These are phyloP conservation scores for Sebastes wilsoni DNA, from an alignment of 2,797 vertebrate species.

Conservation along the genomic window DNA sequence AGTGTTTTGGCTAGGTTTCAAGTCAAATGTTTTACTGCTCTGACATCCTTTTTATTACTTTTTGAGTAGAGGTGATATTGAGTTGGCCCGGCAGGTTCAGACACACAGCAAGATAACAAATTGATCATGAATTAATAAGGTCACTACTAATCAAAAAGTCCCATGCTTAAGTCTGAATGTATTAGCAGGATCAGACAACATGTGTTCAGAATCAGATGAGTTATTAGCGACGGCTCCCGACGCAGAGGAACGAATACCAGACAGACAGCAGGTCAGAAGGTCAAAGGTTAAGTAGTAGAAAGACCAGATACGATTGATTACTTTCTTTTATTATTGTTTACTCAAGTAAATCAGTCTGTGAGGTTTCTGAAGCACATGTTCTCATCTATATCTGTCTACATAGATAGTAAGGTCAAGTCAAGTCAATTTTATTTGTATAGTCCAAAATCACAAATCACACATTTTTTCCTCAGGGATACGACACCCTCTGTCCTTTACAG, in stretches of 20 bases:
- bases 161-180: conserved; percentile 18
- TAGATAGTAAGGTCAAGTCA: neutral
- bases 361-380: neutral
- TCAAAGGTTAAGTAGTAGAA: conserved; percentile 38
- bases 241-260: neutral
- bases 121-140: conserved; percentile 62
- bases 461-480: too few relatives aligned
- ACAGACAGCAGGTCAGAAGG: conserved; percentile 18
- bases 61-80: conserved; percentile 30
- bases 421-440: too few relatives aligned
- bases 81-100: conserved; percentile 33
- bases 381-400: neutral
- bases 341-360: neutral
- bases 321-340: conserved; percentile 1
- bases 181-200: conserved; percentile 25
- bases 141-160: conserved; percentile 47
- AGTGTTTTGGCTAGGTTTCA: neutral
- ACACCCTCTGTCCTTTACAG: too few relatives aligned
- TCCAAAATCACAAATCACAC: too few relatives aligned
- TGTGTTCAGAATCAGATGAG: conserved; percentile 35
- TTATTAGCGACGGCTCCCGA: neutral
- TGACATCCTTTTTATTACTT: conserved; percentile 20
- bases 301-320: conserved; percentile 10
- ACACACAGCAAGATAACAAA: conserved; percentile 49
- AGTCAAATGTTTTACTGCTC: neutral